Evolutionary conservation across 2,888 invertebrate genomes (phyloP).

Genomic region (Emmelina monodactyla): DNA sequence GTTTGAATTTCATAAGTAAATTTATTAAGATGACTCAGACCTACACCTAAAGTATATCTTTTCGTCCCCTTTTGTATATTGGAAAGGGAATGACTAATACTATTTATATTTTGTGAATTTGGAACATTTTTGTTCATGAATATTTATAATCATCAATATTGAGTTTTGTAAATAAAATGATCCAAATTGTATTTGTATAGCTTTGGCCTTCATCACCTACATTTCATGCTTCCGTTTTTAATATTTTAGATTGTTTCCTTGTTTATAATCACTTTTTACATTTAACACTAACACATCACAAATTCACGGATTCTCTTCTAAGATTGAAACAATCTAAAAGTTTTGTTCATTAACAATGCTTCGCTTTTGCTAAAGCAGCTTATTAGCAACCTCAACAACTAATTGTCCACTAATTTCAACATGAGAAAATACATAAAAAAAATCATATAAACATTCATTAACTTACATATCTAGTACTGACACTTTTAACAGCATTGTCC

Average conservation of each 20-base stretch:
- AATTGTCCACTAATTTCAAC: slow-evolving; percentile 43
- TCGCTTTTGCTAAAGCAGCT: slow-evolving; percentile 57
- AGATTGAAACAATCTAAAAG: too few relatives aligned
- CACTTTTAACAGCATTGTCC: too few relatives aligned
- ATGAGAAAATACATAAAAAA: slow-evolving; percentile 44
- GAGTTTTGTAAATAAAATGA: too few relatives aligned
- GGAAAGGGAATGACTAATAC: not conserved
- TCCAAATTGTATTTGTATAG: slow-evolving; percentile 14
- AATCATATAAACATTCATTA: too few relatives aligned
- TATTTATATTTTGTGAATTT: not conserved
- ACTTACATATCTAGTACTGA: too few relatives aligned
- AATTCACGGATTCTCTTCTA: not conserved
- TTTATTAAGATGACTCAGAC: not conserved
- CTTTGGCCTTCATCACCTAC: slow-evolving; percentile 30
- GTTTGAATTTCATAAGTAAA: not conserved
- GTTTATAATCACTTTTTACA: slow-evolving; percentile 18
- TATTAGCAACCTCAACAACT: slow-evolving; percentile 30
- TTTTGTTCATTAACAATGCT: too few relatives aligned
- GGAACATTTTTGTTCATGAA: slow-evolving; percentile 11
- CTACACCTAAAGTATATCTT: not conserved
- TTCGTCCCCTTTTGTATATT: too few relatives aligned
- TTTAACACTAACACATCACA: slow-evolving; percentile 3
- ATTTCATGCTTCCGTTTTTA: slow-evolving; percentile 28
- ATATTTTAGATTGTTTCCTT: slow-evolving; percentile 44
- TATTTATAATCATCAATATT: slow-evolving; percentile 14